Evolutionary conservation across 2,113 vertebrate species (phyloP), one percentile per base, ranked within the genome.

Genomic region (Coturnix japonica): DNA sequence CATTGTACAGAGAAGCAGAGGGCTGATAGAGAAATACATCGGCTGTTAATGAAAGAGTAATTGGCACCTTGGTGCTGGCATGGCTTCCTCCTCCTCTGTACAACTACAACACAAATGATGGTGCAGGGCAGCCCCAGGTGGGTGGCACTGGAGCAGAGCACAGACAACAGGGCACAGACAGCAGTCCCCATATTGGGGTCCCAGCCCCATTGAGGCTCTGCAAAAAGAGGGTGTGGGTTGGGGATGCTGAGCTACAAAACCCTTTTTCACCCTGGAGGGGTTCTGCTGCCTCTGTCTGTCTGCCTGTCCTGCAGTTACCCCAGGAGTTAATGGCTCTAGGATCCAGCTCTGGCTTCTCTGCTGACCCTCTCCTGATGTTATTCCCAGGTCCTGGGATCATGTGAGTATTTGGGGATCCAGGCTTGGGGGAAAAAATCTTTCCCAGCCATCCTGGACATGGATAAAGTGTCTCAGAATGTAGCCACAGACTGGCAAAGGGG

Each of bases 81-180:
- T 13, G 76, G 61, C 23, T 41, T 37, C 81, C 43, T 37, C 71
- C 14, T 30, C 28, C 4, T 3, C 78, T 5, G 6, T 1, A 22
- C 5, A 13, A 1, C 28, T 12, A 0, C 1, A 0, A 8, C 0
- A 43, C 0, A 6, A 16, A 4, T 0, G 31, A 17, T 1, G 14
- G 31, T 35, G 6, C 4, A 41, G 43, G 46, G 35, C 49, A 31
- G 6, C 72, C 67, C 28, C 57, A 6, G 59, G 18, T 25, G 5
- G 5, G 6, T 74, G 15, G 53, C 0, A 6, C 43, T 17, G 2
- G 5, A 33, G 28, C 1, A 4, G 37, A 30, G 11, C 2, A 22
- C 72, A 56, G 39, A 10, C 39, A 9, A 10, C 0, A 2, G 37
- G 33, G 11, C 2, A 22, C 72, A 56, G 39, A 10, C 39, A 9